Base-by-base conservation (phyloP, 2,888 invertebrate genomes). In the Leptopilina myrica region DNA sequence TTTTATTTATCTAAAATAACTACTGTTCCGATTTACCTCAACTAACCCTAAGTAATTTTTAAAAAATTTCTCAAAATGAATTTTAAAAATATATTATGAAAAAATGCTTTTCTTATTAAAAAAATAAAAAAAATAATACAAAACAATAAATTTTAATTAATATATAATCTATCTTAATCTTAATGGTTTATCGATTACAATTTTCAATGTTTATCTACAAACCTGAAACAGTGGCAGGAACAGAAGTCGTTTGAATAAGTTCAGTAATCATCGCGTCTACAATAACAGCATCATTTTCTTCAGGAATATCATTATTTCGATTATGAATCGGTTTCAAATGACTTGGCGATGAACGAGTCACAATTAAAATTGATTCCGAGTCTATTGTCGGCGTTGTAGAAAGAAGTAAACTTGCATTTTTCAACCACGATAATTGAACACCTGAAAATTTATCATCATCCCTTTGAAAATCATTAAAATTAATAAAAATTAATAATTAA, bases 401-500 rank as follows among this genome's bases (percentile, higher is more conserved):
- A 53, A 89, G 67, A 8, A 89, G 80, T 78, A 87, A 84, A 64
- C 90, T 89, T 5, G 87, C 89, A 78, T 91, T 91, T 73, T 90
- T 90, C 81, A 91, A 59, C 91, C 91, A 91, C 4, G 89, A 88
- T 66, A 91, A 79, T 69, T 90, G 88, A 6, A 88, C 89, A 1
- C 90, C 91, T 91, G 77, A 26, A 59, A 66, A 67, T 67, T 9
- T 69, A 49, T 49, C 49, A 49, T 49, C 49, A 65, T 8, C 40
- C 9, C 14, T 26, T 9, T 33, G 6, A 64, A 64, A 2, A 78
- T 11, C 62, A 78, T 5, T 5, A 43, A 7, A 43, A 43, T 43
- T 8, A 43, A 1, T 8, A 8, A 7, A 5, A 8, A 8, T 8
- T 5, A 8, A 43, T 43, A 43, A 43, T 43, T 43, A 73, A 33